Evolutionary conservation across 2,113 vertebrate genomes (phyloP).

Genomic region (Spilogale gracilis): DNA sequence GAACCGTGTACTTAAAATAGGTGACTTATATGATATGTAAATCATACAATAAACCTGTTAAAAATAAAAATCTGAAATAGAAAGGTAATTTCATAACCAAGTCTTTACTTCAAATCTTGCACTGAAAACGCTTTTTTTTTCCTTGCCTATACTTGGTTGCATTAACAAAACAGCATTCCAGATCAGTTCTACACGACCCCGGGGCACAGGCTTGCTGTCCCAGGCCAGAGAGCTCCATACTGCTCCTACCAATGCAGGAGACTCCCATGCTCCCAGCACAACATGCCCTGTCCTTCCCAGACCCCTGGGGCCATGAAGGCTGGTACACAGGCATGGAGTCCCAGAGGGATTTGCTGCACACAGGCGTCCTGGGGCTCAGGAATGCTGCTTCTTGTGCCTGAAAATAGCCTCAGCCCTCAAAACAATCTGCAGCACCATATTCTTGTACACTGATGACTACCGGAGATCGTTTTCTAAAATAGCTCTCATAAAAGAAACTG

Average conservation of each 20-base stretch:
- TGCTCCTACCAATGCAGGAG: background rate
- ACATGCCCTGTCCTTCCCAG: background rate
- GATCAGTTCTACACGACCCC: background rate
- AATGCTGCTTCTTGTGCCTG: background rate
- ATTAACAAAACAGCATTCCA: background rate
- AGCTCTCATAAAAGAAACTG: background rate
- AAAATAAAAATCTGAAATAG: background rate
- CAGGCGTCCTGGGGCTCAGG: fast-evolving
- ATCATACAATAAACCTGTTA: background rate
- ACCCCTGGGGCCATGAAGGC: background rate
- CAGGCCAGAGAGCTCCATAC: background rate
- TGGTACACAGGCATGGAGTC: fast-evolving
- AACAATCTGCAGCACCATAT: background rate
- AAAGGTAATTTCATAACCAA: background rate
- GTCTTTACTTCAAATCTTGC: background rate
- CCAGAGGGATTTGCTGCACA: no score
- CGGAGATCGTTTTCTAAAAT: background rate
- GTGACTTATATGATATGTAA: background rate
- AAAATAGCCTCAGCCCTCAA: background rate
- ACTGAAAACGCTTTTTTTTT: background rate
- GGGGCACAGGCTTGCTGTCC: background rate
- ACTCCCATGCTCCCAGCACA: background rate
- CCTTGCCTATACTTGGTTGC: background rate
- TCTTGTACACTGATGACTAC: background rate
- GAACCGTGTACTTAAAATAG: background rate